Evolutionary conservation across 2,113 vertebrate species (phyloP).

Genomic region (Nerophis ophidion): DNA sequence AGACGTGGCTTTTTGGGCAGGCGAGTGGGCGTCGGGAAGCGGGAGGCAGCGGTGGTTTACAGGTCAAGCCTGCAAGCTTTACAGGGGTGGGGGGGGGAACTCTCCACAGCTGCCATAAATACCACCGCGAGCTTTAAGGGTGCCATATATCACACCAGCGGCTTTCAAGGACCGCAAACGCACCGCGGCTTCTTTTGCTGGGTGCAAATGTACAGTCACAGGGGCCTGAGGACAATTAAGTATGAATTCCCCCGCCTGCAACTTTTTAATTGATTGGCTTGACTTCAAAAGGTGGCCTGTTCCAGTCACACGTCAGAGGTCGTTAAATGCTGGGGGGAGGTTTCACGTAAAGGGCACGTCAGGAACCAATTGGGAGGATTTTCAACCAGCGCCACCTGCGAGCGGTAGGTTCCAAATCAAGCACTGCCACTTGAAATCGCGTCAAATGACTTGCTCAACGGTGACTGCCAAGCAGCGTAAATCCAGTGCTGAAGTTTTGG

Average conservation of each 20-base stretch:
- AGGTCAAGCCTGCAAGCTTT: constrained; percentile 80
- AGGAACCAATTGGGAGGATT: constrained; percentile 27
- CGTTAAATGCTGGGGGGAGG: constrained; percentile 39
- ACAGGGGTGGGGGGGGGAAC: constrained; percentile 81
- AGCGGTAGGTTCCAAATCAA: constrained; percentile 2
- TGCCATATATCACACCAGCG: constrained; percentile 67
- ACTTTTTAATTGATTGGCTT: constrained; percentile 65
- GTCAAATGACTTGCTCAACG: constrained; percentile 30
- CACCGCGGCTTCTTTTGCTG: constrained; percentile 35
- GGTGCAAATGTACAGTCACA: constrained; percentile 31
- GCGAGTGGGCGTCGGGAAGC: constrained; percentile 42
- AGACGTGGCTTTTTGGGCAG: constrained; percentile 68
- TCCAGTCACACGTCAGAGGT: constrained; percentile 45
- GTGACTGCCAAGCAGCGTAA: no score
- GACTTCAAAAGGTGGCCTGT: constrained; percentile 61
- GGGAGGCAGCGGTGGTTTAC: constrained; percentile 76
- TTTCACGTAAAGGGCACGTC: constrained; percentile 39
- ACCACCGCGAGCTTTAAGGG: constrained; percentile 66
- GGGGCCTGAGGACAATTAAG: constrained; percentile 68
- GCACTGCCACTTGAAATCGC: not conserved
- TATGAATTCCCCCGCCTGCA: constrained; percentile 44
- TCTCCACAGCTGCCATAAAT: constrained; percentile 82
- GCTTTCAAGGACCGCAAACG: constrained; percentile 57
- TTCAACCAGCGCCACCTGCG: constrained; percentile 52
- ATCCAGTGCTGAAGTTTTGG: no score